phyloP scores from a whole-genome alignment of 1,140 invertebrate species.

The Saccostrea cuccullata region DNA sequence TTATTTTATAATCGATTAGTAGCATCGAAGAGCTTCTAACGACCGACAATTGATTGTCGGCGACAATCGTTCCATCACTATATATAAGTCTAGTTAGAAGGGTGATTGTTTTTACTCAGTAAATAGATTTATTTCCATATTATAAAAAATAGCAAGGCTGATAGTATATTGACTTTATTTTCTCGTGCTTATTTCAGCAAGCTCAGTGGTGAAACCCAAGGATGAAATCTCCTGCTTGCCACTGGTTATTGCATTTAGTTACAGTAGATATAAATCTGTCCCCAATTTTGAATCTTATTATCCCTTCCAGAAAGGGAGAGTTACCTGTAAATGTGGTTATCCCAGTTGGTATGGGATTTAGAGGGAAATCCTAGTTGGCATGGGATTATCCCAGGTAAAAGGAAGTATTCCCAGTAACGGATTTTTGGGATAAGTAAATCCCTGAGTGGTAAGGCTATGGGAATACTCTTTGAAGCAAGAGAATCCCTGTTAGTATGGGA shows the following conservation, averaged over 20 bases:
- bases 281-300: slow-evolving; percentile 17
- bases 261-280: background rate
- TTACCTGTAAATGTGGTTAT: background rate
- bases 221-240: background rate
- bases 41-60: too few species aligned
- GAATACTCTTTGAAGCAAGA: slow-evolving; percentile 2
- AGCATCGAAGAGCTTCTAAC: too few species aligned
- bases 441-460: background rate
- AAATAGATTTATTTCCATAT: too few species aligned
- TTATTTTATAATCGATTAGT: too few species aligned
- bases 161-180: too few species aligned
- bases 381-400: background rate
- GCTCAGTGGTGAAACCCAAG: background rate
- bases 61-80: too few species aligned
- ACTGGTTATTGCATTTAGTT: background rate
- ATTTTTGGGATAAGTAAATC: background rate
- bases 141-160: too few species aligned
- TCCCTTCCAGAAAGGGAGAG: slow-evolving; percentile 4
- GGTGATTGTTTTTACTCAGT: too few species aligned
- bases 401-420: background rate
- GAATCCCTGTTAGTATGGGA: slow-evolving; percentile 28
- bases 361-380: background rate
- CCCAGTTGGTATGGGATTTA: background rate
- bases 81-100: too few species aligned
- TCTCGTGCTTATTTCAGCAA: background rate